A percentile compares a stretch with the other conserved stretches of the same genome.
Evolutionary conservation across 1,140 invertebrate species (phyloP).

Genomic region (Drosophila insularis): DNA sequence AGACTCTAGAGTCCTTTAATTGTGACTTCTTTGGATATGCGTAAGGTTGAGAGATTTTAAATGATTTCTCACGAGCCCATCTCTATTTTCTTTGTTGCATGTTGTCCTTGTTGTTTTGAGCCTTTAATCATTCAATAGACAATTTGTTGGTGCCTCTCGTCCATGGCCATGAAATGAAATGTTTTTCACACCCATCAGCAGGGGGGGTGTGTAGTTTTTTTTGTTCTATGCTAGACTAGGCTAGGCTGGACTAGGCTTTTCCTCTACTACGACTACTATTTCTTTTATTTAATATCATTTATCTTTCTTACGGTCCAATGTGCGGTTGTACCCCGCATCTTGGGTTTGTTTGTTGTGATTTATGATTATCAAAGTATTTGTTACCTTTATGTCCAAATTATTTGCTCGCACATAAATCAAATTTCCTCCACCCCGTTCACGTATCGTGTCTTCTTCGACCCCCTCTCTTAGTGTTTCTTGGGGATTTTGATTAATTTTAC

Average conservation of each 20-base stretch:
- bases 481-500: constrained; percentile 73
- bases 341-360: constrained; percentile 60
- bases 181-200: constrained; percentile 65
- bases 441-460: background rate
- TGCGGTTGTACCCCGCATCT: constrained; percentile 51
- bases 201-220: background rate
- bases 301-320: constrained; percentile 72
- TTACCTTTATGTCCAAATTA: constrained; percentile 79
- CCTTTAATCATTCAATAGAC: constrained; percentile 79
- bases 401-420: constrained; percentile 78
- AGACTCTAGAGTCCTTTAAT: too few species aligned
- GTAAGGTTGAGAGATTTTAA: constrained; percentile 7
- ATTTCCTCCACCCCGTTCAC: constrained; percentile 27
- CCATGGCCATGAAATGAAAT: constrained; percentile 66
- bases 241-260: background rate
- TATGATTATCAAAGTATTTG: constrained; percentile 80
- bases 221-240: background rate
- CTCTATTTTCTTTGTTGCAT: background rate
- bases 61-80: constrained; percentile 10
- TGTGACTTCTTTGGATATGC: too few species aligned
- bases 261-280: background rate
- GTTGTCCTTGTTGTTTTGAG: constrained; percentile 1
- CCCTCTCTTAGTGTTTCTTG: constrained; percentile 30
- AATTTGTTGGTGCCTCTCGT: constrained; percentile 63
- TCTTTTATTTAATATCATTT: constrained; percentile 77